Base-by-base conservation (phyloP, 1,140 invertebrate genomes). In the Mylabris phalerata region DNA sequence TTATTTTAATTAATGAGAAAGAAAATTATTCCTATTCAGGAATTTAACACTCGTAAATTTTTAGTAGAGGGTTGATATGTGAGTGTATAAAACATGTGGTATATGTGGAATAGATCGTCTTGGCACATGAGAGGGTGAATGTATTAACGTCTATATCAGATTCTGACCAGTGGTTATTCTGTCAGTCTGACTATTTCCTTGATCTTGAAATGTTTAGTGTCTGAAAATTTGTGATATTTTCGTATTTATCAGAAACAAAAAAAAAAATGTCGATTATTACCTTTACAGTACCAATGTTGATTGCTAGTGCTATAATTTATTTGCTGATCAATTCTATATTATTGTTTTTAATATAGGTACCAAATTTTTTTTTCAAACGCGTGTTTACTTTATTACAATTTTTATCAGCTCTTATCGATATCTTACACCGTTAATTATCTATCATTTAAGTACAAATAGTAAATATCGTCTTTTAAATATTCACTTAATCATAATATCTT, bases 381-480 rank as follows among this genome's bases (percentile, higher is more conserved):
- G 41, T 26, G 39, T 48, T 44, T 48, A 51, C 41, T 51, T 39
- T 38, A 43, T 54, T 54, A 54, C 42, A 32, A 32, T 32, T 42
- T 42, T 46, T 55, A 55, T 47, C 52, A 19, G 52, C 54, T 61
- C 61, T 69, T 69, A 69, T 69, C 67, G 60, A 62, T 64, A 66
- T 64, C 56, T 50, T 59, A 65, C 57, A 52, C 55, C 40, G 54
- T 56, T 65, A 68, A 68, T 68, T 67, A 67, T 67, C 42, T 60
- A 60, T 65, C 66, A 61, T 66, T 67, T 56, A 50, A 51, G 49
- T 62, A 69, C 67, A 64, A 64, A 70, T 70, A 69, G 67, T 71
- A 66, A 71, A 71, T 68, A 69, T 61, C 50, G 56, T 61, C 59
- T 71, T 70, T 71, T 69, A 70, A 71, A 71, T 71, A 71, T 71